Evolutionary conservation across 2,797 vertebrate genomes (phyloP).

Genomic region (Meda fulgida): DNA sequence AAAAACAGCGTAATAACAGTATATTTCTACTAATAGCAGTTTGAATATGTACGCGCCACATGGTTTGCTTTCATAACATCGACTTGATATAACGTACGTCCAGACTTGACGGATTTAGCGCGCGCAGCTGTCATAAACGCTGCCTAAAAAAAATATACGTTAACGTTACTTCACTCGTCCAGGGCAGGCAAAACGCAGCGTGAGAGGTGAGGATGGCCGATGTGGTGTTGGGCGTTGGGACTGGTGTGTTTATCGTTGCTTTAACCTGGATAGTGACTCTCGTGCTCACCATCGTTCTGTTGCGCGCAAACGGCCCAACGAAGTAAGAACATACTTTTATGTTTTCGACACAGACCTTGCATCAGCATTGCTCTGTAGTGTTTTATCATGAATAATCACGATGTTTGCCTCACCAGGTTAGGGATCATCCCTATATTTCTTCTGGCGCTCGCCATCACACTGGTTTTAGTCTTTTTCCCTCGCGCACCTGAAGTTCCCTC

Average conservation of each 20-base stretch:
- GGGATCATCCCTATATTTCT: conserved; percentile 79
- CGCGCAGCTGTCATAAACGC: not conserved
- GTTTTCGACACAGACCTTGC: not conserved
- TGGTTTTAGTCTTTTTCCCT: conserved; percentile 83
- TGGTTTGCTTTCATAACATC: not conserved
- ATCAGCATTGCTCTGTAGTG: not conserved
- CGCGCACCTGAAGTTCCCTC: conserved; percentile 77
- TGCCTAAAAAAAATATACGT: not conserved
- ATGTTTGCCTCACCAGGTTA: conserved; percentile 72
- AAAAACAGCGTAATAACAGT: not conserved
- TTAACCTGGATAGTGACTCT: conserved; percentile 83
- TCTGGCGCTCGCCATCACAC: conserved; percentile 78
- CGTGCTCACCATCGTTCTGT: conserved; percentile 71
- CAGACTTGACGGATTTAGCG: not conserved
- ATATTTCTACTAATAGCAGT: not conserved
- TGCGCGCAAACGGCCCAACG: conserved; percentile 72
- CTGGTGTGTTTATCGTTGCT: conserved; percentile 82
- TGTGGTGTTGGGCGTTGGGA: conserved; percentile 79
- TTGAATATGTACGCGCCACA: too few relatives aligned
- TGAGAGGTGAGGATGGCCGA: conserved; percentile 71
- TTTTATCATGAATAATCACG: conserved; percentile 24
- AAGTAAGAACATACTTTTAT: conserved; percentile 76
- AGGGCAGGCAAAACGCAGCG: not conserved
- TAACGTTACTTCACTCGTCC: not conserved
- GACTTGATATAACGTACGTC: not conserved